Conservation (phyloP, 2,113 vertebrate genomes). For the Alosa alosa region DNA sequence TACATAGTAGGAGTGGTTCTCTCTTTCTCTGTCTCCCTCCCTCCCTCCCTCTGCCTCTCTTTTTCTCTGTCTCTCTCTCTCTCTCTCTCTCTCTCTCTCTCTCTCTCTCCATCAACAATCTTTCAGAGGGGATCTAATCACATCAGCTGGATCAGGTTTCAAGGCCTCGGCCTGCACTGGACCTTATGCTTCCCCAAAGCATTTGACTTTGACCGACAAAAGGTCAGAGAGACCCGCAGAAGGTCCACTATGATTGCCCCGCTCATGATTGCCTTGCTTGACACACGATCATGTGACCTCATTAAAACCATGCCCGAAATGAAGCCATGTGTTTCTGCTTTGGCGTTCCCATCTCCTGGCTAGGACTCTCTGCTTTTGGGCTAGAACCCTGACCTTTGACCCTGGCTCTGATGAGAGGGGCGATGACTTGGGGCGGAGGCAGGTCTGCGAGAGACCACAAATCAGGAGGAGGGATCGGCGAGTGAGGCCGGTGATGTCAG, state of each 20-base stretch:
- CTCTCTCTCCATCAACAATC: neutral
- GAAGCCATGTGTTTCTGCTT: neutral
- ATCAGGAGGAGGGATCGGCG: neutral
- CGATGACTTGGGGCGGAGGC: neutral
- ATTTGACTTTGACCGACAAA: neutral
- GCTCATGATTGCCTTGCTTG: neutral
- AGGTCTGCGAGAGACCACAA: neutral
- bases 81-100: neutral
- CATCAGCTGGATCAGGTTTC: conserved; percentile 6
- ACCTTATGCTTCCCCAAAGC: neutral
- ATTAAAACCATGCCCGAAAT: neutral
- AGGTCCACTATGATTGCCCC: neutral
- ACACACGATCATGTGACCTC: conserved; percentile 3
- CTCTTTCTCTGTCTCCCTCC: neutral
- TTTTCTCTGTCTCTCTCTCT: neutral
- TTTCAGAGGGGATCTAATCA: neutral
- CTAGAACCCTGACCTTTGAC: conserved; percentile 1
- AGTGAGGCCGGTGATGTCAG: neutral
- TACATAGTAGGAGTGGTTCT: neutral
- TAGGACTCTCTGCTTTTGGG: neutral
- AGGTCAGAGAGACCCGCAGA: neutral
- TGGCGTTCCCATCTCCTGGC: neutral
- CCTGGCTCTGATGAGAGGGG: neutral
- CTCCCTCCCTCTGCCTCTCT: neutral
- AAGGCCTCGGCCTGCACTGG: neutral